phyloP scores from a whole-genome alignment of 2,888 invertebrate genomes.

The Drosophila greeni region DNA sequence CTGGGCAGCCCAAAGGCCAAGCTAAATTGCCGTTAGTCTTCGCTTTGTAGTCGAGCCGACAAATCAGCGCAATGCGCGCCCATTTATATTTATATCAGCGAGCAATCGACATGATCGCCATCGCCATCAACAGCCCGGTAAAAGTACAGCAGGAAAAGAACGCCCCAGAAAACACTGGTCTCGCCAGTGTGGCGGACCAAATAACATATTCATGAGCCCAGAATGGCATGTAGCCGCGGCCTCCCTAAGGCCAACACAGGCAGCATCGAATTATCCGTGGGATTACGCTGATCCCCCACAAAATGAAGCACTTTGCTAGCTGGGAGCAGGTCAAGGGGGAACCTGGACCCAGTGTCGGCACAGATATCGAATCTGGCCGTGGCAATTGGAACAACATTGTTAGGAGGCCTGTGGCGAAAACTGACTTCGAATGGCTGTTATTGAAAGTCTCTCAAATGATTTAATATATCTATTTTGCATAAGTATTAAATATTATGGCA shows the following conservation, averaged over 20 bases:
- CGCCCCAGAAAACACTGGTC: conserved; percentile 49
- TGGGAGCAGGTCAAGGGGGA: conserved; percentile 13
- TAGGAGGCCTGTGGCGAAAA: neutral
- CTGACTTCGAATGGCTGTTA: conserved; percentile 6
- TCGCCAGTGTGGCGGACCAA: conserved; percentile 27
- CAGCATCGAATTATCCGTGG: conserved; percentile 26
- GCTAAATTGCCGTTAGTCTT: conserved; percentile 65
- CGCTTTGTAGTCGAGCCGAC: conserved; percentile 68
- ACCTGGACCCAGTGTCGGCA: neutral
- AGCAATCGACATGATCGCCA: conserved; percentile 62
- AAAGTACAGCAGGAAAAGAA: conserved; percentile 26
- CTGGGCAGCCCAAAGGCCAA: conserved; percentile 10
- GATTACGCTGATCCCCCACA: conserved; percentile 17
- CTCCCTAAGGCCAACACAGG: conserved; percentile 45
- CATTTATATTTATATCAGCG: conserved; percentile 65
- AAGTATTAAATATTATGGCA: neutral
- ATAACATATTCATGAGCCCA: conserved; percentile 34
- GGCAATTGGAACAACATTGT: conserved; percentile 18
- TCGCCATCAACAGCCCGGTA: conserved; percentile 38
- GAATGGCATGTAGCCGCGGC: conserved; percentile 5
- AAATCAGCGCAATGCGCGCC: conserved; percentile 59
- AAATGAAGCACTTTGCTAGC: conserved; percentile 9
- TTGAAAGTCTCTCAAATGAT: neutral
- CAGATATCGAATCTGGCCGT: conserved; percentile 39
- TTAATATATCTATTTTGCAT: neutral